Evolutionary conservation across 2,888 invertebrate species (phyloP), one percentile per base, ranked within the genome.

Genomic region (Mimachlamys varia): DNA sequence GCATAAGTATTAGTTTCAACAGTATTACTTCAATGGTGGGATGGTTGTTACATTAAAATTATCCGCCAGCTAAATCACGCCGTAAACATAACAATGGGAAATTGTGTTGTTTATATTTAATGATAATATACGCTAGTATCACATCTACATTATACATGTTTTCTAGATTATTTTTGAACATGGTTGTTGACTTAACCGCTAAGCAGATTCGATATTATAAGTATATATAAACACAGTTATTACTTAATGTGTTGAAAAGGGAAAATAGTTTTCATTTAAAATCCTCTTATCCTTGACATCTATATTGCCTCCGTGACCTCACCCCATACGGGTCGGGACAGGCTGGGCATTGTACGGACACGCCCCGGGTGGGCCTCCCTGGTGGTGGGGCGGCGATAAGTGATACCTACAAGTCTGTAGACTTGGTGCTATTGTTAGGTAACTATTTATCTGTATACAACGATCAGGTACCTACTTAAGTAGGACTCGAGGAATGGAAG

Each of bases 361-460:
- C 76, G 76, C 27, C 76, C 76, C 76, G 76, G 76, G 76, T 33
- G 76, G 76, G 76, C 27, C 22, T 27, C 76, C 76, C 76, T 33
- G 76, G 76, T 76, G 76, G 76, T 76, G 76, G 76, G 76, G 33
- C 76, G 76, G 76, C 33, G 76, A 76, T 76, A 62, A 62, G 62
- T 62, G 27, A 27, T n/a, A 27, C 27, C 76, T 76, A 3, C 33
- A 15, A 10, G 33, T 76, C 76, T 22, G 13, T 3, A 19, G 58
- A 58, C 76, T 10, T 13, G 12, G 33, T 22, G 7, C 33, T 12
- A 76, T 76, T 76, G 76, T 76, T 27, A 10, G 19, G 33, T 76
- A 76, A 58, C 58, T 17, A 15, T 27, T 27, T 76, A 76, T 76
- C 76, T 33, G 33, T 58, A 27, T 76, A 27, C 76, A 33, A 4